Evolutionary conservation across 2,797 vertebrate genomes (phyloP), one percentile per base, ranked within the genome.

Genomic region (Phoxinus dragarum): DNA sequence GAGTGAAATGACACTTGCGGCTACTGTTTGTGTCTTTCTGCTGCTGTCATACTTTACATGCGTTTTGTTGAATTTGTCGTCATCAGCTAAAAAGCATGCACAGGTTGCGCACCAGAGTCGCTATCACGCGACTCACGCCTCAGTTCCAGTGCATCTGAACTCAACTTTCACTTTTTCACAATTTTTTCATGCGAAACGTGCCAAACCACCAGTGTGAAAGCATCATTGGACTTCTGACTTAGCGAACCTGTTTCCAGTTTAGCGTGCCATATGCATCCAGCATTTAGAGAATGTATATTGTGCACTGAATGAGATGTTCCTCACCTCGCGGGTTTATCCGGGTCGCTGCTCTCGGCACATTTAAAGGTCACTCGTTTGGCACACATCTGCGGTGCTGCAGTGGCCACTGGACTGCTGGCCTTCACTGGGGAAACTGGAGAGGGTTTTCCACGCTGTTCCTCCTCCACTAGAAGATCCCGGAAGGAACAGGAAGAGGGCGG

Each of bases 401-500:
- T 59, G 6, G 69, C 89, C n/a, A 17, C 84, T 16, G 88, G 93
- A 76, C 67, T 88, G 23, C 73, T 84, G n/a, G 40, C 52, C 27
- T 34, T 44, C 73, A 84, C 90, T 61, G 87, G 90, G 10, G 84
- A 79, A 86, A 89, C 89, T 0, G 81, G 52, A 52, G 92, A 91
- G 3, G 86, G 89, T 19, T 31, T 88, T 68, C 75, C 52, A 80
- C 86, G 82, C 81, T 93, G 96, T 92, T 96, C 95, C 91, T 97
- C 97, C 91, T 98, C 96, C 74, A 94, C 91, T 88, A 97, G 89
- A 69, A 98, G 94, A 71, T 97, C 96, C 87, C 96, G 94, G 90
- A 99, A 98, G 81, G 97, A 97, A 80, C 93, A 96, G 3, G 95
- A 96, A 79, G 95, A 94, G 69, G 94, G 87, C 44, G 95, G 94